A percentile compares a stretch with the other conserved stretches of the same genome.
phyloP scores from a whole-genome alignment of 2,888 invertebrate genomes.

The Neocrepidodera transversa region DNA sequence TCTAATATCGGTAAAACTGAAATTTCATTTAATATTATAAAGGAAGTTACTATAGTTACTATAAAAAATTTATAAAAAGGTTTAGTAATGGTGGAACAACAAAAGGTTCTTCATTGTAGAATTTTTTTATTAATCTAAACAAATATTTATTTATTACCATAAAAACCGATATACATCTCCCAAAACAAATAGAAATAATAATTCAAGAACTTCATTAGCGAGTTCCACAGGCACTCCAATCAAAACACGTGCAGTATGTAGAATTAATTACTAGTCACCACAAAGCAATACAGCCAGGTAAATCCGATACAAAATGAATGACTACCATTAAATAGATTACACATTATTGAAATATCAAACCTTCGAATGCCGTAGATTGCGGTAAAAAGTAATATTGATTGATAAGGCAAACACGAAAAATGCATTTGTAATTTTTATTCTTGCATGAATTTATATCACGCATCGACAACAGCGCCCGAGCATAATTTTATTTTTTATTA shows the following conservation, averaged over 20 bases:
- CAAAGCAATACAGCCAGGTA: constrained; percentile 27
- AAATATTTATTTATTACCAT: too few relatives aligned
- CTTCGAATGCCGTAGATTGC: constrained; percentile 35
- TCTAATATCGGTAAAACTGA: too few relatives aligned
- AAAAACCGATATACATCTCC: too few relatives aligned
- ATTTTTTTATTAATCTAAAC: too few relatives aligned
- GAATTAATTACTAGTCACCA: constrained; percentile 29
- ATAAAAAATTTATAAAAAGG: too few relatives aligned
- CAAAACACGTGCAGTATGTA: constrained; percentile 24
- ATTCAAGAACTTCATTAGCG: constrained; percentile 26
- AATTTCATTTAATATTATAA: too few relatives aligned
- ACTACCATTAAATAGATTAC: constrained; percentile 41
- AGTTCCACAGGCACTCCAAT: constrained; percentile 24
- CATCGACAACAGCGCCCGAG: constrained; percentile 1
- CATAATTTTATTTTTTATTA: too few relatives aligned
- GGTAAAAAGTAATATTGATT: constrained; percentile 34
- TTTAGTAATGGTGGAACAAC: too few relatives aligned
- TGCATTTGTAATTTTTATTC: constrained; percentile 52
- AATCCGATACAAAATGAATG: constrained; percentile 35
- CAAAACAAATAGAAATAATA: constrained; percentile 17
- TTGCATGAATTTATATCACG: constrained; percentile 45
- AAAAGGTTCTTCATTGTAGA: too few relatives aligned
- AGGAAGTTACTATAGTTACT: too few relatives aligned
- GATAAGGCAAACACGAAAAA: constrained; percentile 47
- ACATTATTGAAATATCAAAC: constrained; percentile 43